Evolutionary conservation across 2,797 vertebrate genomes (phyloP), one percentile per base, ranked within the genome.

Genomic region (Helostoma temminkii): DNA sequence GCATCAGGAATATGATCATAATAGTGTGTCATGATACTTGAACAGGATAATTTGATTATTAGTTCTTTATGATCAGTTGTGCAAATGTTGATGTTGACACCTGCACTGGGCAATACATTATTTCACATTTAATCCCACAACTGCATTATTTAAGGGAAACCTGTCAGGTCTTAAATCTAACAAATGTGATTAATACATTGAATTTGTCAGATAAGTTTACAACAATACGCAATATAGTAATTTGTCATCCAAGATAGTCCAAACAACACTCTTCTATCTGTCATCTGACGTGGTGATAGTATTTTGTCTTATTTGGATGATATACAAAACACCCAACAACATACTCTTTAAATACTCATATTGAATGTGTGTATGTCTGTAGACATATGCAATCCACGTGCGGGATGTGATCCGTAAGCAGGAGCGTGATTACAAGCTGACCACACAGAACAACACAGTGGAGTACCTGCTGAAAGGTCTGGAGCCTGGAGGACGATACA

Each of bases 401-500:
- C 95, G 95, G 73, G 97, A 99, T 69, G 92, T 94, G 21, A 92
- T 99, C 62, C 93, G 95, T 21, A 97, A 96, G 87, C 89, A 82
- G 0, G 97, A 98, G 75, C 81, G 78, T 1, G 96, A 94, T 91
- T 99, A 98, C 91, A 98, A 98, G 80, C 87, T 99, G 70, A 95
- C 81, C 58, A 95, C 93, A 1, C 74, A 61, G 59, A 99, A 98
- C 91, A 98, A 96, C 90, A 99, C 97, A 0, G 94, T 98, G 85
- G 97, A 99, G 70, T 99, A 95, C 77, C 87, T 82, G 32, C 93
- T 99, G 18, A 95, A 83, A 63, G 94, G 91, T 36, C 88, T 99
- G 78, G 97, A 99, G 71, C 95, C 98, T 0, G 97, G 96, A 2
- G 97, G 97, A 25, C 95, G 95, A n/a, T 99, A 99, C 91, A 96